Evolutionary conservation across 2,113 vertebrate species (phyloP), one percentile per base, ranked within the genome.

Genomic region (Rhegmatorhina hoffmannsi): DNA sequence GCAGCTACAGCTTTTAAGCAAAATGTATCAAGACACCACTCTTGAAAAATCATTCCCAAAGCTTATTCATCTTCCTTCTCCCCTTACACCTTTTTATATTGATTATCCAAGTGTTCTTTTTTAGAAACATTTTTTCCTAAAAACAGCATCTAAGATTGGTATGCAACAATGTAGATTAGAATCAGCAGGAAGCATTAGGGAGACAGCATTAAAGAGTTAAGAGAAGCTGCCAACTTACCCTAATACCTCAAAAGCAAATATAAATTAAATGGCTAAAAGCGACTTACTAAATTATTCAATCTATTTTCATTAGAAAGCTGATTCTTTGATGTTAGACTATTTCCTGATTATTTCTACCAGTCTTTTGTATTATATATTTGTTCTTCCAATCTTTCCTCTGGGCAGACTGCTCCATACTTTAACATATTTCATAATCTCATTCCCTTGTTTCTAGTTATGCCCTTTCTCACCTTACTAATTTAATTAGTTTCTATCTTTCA

Each of bases 171-270:
- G 5, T 18, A 93, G 72, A 80, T 92, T 63, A 46, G 52, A 89
- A 91, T 69, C 7, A 1, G 72, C 73, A 90, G 72, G 52, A 93
- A 96, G 47, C 34, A 90, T 40, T 80, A 92, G 34, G 38, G 29
- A 90, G 31, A 60, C 68, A 94, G 77, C 91, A 92, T 63, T 62
- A 77, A 68, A 69, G 50, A 87, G 33, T 82, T 85, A 83, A 90
- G 84, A 92, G 47, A 91, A 21, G 66, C 53, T 91, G 87, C 72
- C 90, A 95, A 70, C 64, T 84, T 88, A 29, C 68, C 50, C 66
- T 67, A 74, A 56, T 77, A 90, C 26, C 70, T 77, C 82, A 94
- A 92, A 95, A 91, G 82, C 67, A 96, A 95, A 95, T 47, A 87
- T 55, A 87, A 94, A 94, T 87, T 79, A 92, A 92, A 87, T 13